Evolutionary conservation across 1,140 invertebrate species (phyloP).

Genomic region (Brachionus koreanus): DNA sequence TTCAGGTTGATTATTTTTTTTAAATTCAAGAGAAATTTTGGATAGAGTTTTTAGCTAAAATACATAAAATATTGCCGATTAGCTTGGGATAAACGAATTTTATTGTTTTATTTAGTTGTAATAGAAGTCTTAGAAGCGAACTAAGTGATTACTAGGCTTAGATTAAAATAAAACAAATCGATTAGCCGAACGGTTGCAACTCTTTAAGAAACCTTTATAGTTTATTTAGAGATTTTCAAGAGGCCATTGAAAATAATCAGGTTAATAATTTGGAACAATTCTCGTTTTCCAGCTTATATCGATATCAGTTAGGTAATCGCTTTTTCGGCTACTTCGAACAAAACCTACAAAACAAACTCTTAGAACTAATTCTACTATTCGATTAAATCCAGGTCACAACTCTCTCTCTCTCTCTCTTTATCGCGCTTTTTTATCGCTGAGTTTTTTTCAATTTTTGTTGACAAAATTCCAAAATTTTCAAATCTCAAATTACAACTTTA

Average conservation of each 20-base stretch:
- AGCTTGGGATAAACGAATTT: not conserved
- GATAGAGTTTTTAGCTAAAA: not conserved
- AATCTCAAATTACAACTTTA: conserved; percentile 36
- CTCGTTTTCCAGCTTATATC: not conserved
- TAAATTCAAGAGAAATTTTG: no score
- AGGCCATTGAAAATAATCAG: not conserved
- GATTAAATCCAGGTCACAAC: conserved; percentile 29
- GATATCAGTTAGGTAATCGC: conserved; percentile 22
- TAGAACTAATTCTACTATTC: not conserved
- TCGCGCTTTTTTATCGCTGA: not conserved
- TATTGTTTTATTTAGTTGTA: not conserved
- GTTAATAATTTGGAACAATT: conserved; percentile 31
- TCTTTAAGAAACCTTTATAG: conserved; percentile 21
- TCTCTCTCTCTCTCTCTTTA: not conserved
- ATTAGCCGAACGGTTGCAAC: not conserved
- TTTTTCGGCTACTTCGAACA: not conserved
- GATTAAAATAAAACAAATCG: conserved; percentile 6
- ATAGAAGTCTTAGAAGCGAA: not conserved
- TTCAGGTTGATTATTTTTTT: no score
- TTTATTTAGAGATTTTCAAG: not conserved
- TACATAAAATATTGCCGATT: not conserved
- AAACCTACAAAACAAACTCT: not conserved
- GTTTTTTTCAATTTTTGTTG: conserved; percentile 16
- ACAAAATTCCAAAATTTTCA: conserved; percentile 13
- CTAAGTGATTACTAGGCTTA: not conserved